phyloP scores from a whole-genome alignment of 2,888 invertebrate genomes.

The Heteromurus nitidus region DNA sequence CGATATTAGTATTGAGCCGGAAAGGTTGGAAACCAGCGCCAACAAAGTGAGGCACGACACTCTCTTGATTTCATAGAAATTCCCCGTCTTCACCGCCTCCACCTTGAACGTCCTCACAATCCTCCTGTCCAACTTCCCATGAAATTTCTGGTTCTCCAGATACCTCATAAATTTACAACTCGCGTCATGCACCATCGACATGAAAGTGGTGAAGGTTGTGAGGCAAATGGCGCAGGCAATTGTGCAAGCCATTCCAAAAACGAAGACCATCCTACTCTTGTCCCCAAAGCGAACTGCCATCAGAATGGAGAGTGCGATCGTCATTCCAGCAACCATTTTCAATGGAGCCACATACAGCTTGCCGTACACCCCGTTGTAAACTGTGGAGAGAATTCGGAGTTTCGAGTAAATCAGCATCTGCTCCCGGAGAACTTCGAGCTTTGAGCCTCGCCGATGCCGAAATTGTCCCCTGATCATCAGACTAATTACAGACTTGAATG shows the following conservation, averaged over 20 bases:
- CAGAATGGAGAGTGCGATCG: neutral
- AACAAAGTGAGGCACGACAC: no score
- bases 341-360: neutral
- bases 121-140: neutral
- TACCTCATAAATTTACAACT: slow-evolving; percentile 1
- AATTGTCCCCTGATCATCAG: neutral
- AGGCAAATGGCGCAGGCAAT: neutral
- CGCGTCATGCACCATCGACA: slow-evolving; percentile 26
- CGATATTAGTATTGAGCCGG: no score
- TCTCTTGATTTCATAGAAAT: no score
- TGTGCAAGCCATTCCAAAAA: neutral
- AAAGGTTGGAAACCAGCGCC: no score
- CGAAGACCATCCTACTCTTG: neutral
- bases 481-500: neutral
- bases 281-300: neutral
- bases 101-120: neutral
- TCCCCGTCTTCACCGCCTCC: no score
- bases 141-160: neutral
- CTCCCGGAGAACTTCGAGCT: neutral
- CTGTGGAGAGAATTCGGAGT: slow-evolving; percentile 11
- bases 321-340: neutral
- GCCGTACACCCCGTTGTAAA: slow-evolving; percentile 22
- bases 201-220: slow-evolving; percentile 5
- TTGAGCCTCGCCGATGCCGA: no score
- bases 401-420: slow-evolving; percentile 22